Base-by-base conservation (phyloP, 2,797 vertebrate species). In the Sternotherus odoratus region DNA sequence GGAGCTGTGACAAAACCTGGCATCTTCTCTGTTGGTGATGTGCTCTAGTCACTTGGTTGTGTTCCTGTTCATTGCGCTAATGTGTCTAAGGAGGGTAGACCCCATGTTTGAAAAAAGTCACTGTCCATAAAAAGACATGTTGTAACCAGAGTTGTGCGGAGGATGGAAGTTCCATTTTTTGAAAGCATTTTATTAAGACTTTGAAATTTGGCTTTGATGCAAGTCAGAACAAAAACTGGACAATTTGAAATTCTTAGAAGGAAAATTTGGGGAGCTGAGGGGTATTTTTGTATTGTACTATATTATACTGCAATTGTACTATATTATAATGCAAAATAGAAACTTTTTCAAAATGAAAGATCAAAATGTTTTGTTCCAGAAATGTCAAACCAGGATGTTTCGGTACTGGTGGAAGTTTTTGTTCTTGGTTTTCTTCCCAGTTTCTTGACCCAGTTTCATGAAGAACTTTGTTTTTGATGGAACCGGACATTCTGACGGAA, bases 1-100 rank as follows among this genome's bases (percentile, higher is more conserved):
- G 1, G 78, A 11, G 0, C 0, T 12, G 43, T 56, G 78, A 16
- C 24, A 16, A 80, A 84, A n/a, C 82, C 75, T 5, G n/a, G 69
- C 1, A 23, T 54, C 19, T 3, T 66, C 57, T 90, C 79, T 15
- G 1, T 21, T 2, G 0, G 36, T 39, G 10, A 15, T 66, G 63
- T 69, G 36, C 66, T 12, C 36, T 69, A 21, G 19, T 2, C 21
- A 39, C 5, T 23, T 39, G n/a, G 10, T 10, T 39, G 63, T 12
- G 21, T 19, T 69, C 21, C 19, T 69, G 36, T 10, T 69, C 66
- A 23, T 39, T 39, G 36, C 39, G 36, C 39, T 69, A 24, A 69
- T 12, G 10, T 39, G 36, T 39, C n/a, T 69, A 36, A 11, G n/a
- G n/a, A 19, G n/a, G 17, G 6, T 36, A n/a, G n/a, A 36, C 63